Base-by-base conservation (phyloP, 2,888 invertebrate species). In the Ganaspis brasiliensis region DNA sequence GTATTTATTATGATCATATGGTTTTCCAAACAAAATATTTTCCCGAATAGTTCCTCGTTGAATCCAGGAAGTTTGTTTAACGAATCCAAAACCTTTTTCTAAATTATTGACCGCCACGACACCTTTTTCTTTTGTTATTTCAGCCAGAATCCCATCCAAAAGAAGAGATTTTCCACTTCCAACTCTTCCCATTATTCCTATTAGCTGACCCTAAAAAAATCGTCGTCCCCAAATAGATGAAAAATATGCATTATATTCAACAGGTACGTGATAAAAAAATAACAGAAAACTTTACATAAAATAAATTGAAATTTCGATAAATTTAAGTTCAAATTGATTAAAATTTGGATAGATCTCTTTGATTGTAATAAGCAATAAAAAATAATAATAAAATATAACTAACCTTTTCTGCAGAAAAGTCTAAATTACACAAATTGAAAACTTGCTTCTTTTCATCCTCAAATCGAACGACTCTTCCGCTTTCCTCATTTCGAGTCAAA, bases 111-210 rank as follows among this genome's bases (percentile, higher is more conserved):
- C 93, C 75, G 94, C 94, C 78, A 97, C 92, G 57, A 92, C 92
- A 1, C 98, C 98, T 79, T 92, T 92, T 52, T 93, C 92, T 90
- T 95, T 95, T 9, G 94, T 92, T 91, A 98, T 94, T 90, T 98
- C 98, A 9, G 96, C 98, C 73, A 98, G 92, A 72, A 99, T 94
- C 0, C 97, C 96, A 73, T 95, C 93, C 24, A 99, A 92, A 1
- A 99, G 92, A 0, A 97, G 95, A 12, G 97, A 96, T 92, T 99
- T 99, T 10, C 99, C 99, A 85, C 96, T 95, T 0, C 98, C 99
- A 1, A 98, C 96, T 80, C 94, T 94, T 0, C 99, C 99, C 83
- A 97, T 95, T 12, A 99, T 93, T 31, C 98, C 98, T 19, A 99
- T 92, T 78, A 97, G 93, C 83, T 97, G 95, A 0, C 96, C 96